Conservation (phyloP, 2,888 invertebrate genomes). For the Plebejus anna region DNA sequence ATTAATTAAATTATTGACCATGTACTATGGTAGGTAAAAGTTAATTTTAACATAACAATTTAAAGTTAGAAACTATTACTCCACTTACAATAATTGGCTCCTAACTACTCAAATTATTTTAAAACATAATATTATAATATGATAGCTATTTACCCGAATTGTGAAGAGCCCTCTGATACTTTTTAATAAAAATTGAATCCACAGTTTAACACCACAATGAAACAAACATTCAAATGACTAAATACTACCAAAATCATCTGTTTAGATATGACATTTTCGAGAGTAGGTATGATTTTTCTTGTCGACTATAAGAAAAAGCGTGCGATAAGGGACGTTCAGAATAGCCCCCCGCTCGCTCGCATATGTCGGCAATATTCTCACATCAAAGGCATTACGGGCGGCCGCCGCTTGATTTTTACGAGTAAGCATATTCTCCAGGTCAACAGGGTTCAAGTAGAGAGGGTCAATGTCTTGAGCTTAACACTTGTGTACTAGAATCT, state of each 20-base stretch:
- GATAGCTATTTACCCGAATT: too few species aligned
- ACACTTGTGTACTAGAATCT: not conserved
- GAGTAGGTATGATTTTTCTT: not conserved
- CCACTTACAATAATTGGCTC: too few species aligned
- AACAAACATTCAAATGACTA: not conserved
- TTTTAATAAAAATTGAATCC: too few species aligned
- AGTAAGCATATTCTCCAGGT: conserved; percentile 39
- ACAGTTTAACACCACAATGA: too few species aligned
- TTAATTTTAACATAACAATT: too few species aligned
- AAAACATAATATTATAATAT: too few species aligned
- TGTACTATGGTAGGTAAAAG: too few species aligned
- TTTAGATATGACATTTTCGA: too few species aligned
- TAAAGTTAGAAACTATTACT: too few species aligned
- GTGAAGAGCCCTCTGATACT: too few species aligned
- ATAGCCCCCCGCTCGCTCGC: conserved; percentile 37
- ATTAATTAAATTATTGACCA: too few species aligned
- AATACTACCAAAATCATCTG: not conserved
- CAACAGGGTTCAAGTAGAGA: conserved; percentile 27
- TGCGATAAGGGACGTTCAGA: conserved; percentile 29
- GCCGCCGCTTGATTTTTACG: conserved; percentile 41
- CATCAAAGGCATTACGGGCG: conserved; percentile 43
- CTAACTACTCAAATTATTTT: too few species aligned
- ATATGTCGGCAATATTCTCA: conserved; percentile 47
- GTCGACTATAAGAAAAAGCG: not conserved
- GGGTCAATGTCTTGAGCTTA: conserved; percentile 34